Base-by-base conservation (phyloP, 1,140 invertebrate species). In the Bombus vancouverensis region DNA sequence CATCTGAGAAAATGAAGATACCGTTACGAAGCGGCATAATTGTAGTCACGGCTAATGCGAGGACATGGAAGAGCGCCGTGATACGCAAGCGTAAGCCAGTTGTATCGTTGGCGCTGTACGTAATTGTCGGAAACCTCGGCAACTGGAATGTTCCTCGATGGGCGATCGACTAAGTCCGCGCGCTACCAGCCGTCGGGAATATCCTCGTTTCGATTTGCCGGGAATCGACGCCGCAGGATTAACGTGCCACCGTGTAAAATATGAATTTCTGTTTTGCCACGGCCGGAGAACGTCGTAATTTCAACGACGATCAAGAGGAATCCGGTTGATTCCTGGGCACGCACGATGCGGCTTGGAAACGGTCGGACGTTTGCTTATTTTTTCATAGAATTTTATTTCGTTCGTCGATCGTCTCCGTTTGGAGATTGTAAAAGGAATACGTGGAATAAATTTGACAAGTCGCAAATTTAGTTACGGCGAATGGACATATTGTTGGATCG, bases 1-100 rank as follows among this genome's bases (percentile, higher is more conserved):
- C 78, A 85, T 81, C 83, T 57, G 78, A 85, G 83, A 81, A 85
- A 85, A 85, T 66, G 71, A 81, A 66, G 83, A 85, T 85, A 81
- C 83, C 83, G 83, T 85, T 85, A 85, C 77, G 71, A 81, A 80
- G 83, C 76, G 78, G 76, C 83, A 79, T 85, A 85, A 85, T 85
- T 81, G 79, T 68, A 85, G 83, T 81, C 78, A 81, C 77, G 83
- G 78, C 78, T 85, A 85, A 85, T 81, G 77, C 42, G 83, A 81
- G 78, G 83, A 85, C 83, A 74, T 79, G 78, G 34, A 74, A 81
- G 83, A 74, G 44, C 18, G 18, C 78, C 83, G 83, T 68, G 83
- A 85, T 85, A 85, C 37, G 83, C 78, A 68, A 85, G 83, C 83
- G 32, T 81, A 74, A 57, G 78, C 59, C 32, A 59, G 83, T 57